Percentiles rank a stretch among this genome's conserved stretches.
Evolutionary conservation across 2,113 vertebrate species (phyloP).

Genomic region (Meles meles): DNA sequence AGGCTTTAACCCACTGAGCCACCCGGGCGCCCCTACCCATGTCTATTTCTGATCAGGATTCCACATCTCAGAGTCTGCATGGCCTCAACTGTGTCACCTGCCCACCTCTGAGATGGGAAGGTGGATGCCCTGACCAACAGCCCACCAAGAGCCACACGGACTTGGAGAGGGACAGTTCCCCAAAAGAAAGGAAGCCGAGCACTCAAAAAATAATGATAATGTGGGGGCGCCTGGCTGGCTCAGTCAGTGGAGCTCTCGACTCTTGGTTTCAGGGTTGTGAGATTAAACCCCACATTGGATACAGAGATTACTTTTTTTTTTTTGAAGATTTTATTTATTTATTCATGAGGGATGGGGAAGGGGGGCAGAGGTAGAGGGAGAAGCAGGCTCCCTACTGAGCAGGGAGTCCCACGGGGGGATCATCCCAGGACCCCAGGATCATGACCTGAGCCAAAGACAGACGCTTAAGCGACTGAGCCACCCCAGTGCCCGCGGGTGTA

Average conservation of each 20-base stretch:
- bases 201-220: neutral
- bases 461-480: neutral
- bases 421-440: neutral
- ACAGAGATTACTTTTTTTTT: neutral
- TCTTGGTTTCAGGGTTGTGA: neutral
- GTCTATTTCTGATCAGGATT: neutral
- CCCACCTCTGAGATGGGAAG: neutral
- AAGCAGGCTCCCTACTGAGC: neutral
- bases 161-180: neutral
- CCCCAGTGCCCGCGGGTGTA: neutral
- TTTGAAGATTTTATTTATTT: neutral
- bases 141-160: neutral
- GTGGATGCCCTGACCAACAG: neutral
- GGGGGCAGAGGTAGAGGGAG: neutral
- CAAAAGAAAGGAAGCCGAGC: neutral
- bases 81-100: neutral
- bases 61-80: neutral
- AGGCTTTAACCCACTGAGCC: too few species aligned
- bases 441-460: neutral
- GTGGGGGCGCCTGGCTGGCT: neutral
- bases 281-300: neutral
- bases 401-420: neutral
- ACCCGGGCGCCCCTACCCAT: too few species aligned
- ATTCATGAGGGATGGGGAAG: neutral
- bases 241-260: neutral